Percentiles rank a stretch among this genome's conserved stretches.
Conservation (phyloP, 1,140 invertebrate species). For the Laupala kohalensis region DNA sequence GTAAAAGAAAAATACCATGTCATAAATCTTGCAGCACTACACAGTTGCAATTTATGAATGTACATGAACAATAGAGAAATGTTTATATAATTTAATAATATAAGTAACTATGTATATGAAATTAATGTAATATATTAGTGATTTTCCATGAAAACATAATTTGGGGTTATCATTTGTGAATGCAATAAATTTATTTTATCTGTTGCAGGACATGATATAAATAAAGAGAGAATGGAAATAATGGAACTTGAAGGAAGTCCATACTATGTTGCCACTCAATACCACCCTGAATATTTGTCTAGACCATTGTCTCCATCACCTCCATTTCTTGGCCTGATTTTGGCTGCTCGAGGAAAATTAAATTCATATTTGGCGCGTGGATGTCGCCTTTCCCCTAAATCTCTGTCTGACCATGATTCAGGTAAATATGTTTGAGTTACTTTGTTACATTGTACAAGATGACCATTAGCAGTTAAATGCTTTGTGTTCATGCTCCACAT, state of each 20-base stretch:
- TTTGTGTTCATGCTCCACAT: too few relatives aligned
- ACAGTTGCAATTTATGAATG: too few relatives aligned
- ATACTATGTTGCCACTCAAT: slow-evolving; percentile 93
- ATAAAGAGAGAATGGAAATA: slow-evolving; percentile 73
- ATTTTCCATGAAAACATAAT: too few relatives aligned
- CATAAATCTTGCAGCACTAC: too few relatives aligned
- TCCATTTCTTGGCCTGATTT: slow-evolving; percentile 86
- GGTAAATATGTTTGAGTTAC: too few relatives aligned
- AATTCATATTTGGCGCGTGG: slow-evolving; percentile 39
- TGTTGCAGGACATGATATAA: slow-evolving; percentile 45
- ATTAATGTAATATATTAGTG: too few relatives aligned
- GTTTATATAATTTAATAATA: neutral
- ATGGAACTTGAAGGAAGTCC: slow-evolving; percentile 61
- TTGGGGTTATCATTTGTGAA: too few relatives aligned
- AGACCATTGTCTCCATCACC: slow-evolving; percentile 87
- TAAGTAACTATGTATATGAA: neutral
- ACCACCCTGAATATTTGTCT: slow-evolving; percentile 94
- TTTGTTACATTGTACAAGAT: too few relatives aligned
- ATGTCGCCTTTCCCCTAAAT: slow-evolving; percentile 5
- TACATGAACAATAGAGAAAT: too few relatives aligned
- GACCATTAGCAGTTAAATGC: too few relatives aligned
- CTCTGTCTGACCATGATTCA: slow-evolving; percentile 4
- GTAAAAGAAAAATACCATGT: too few relatives aligned
- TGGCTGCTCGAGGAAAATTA: slow-evolving; percentile 69
- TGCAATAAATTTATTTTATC: slow-evolving; percentile 11